These are phyloP conservation scores for Monopterus albus DNA, from an alignment of 2,113 vertebrate species.

Conservation along the genomic window DNA sequence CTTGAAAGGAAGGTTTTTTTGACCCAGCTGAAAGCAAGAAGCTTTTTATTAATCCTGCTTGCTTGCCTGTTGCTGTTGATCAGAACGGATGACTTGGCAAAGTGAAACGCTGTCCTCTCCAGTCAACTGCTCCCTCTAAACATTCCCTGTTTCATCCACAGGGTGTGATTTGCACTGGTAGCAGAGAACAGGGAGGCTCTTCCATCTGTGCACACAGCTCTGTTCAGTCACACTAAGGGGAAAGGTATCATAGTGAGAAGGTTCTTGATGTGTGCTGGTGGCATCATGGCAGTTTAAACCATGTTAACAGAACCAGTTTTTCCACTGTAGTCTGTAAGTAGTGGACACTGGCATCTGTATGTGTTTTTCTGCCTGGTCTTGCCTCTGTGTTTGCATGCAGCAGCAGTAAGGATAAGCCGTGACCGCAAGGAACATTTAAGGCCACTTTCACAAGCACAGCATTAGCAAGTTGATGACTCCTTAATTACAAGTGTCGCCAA, in stretches of 20 bases:
- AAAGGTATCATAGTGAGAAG: not conserved
- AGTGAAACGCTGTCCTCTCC: constrained; percentile 42
- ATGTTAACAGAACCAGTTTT: not conserved
- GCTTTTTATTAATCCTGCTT: constrained; percentile 52
- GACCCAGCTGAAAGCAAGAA: constrained; percentile 30
- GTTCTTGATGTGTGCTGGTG: not conserved
- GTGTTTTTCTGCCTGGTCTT: not conserved
- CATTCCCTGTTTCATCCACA: constrained; percentile 34
- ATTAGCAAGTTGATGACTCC: constrained; percentile 49
- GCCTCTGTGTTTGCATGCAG: constrained; percentile 32
- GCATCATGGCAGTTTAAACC: not conserved
- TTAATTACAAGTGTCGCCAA: constrained; percentile 45
- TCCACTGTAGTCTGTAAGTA: constrained; percentile 1
- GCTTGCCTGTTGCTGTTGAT: constrained; percentile 43
- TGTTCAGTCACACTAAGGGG: constrained; percentile 23
- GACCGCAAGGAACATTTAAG: constrained; percentile 45
- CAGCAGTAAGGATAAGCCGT: constrained; percentile 29
- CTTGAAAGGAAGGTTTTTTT: constrained; percentile 30
- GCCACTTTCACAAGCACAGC: constrained; percentile 57
- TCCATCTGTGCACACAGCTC: not conserved
- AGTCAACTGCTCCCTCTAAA: constrained; percentile 12
- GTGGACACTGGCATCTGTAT: not conserved
- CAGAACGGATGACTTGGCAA: constrained; percentile 55
- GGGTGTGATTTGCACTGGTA: constrained; percentile 36
- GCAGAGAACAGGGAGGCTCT: constrained; percentile 31